phyloP scores from a whole-genome alignment of 2,113 vertebrate genomes.

The Herpailurus yagouaroundi region DNA sequence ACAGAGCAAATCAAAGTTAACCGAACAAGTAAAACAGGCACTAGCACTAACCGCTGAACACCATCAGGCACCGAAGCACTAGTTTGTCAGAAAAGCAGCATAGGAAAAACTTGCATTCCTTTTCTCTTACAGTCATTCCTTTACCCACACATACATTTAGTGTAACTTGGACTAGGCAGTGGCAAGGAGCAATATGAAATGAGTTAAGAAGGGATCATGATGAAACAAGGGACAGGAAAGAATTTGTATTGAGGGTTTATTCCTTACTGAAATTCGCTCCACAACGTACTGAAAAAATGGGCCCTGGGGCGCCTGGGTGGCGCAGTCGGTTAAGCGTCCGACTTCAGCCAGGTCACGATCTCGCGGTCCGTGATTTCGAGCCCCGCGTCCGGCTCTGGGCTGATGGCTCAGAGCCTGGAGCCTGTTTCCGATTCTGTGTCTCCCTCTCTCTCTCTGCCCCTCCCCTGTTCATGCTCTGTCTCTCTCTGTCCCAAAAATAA shows the following conservation, averaged over 20 bases:
- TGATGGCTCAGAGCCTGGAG: too few species aligned
- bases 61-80: neutral
- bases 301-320: too few species aligned
- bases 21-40: neutral
- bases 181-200: neutral
- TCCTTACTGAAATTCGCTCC: neutral
- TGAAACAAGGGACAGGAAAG: neutral
- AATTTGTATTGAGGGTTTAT: neutral
- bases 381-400: too few species aligned
- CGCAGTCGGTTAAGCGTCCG: too few species aligned
- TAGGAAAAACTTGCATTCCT: neutral
- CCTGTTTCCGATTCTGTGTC: too few species aligned
- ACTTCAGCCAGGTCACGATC: too few species aligned
- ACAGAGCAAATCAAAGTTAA: slow-evolving; percentile 10
- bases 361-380: too few species aligned
- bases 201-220: neutral
- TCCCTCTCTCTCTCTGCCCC: too few species aligned
- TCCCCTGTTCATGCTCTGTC: too few species aligned
- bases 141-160: neutral
- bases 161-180: neutral
- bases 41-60: neutral
- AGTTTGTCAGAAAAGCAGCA: neutral
- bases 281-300: neutral
- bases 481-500: too few species aligned
- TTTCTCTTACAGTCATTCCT: neutral